phyloP scores from a whole-genome alignment of 2,888 invertebrate species.

The Podotricha telesiphe region DNA sequence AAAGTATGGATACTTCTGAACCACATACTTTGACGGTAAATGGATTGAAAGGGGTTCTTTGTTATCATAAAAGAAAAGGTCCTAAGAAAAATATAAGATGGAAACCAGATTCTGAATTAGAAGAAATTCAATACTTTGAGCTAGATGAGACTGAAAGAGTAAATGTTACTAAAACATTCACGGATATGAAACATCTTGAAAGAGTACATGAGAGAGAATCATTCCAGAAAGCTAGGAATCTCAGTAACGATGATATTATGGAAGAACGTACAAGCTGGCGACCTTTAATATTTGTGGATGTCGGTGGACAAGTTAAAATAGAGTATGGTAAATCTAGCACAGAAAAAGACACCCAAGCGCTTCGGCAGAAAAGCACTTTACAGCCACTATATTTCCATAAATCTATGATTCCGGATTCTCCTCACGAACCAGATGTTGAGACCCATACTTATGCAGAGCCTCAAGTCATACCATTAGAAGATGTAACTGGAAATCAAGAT shows the following conservation, averaged over 20 bases:
- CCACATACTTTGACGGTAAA: constrained; percentile 78
- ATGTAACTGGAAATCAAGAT: constrained; percentile 92
- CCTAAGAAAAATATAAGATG: constrained; percentile 92
- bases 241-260: constrained; percentile 91
- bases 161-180: constrained; percentile 96
- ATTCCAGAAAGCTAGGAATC: constrained; percentile 89
- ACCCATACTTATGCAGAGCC: constrained; percentile 90
- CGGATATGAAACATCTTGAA: constrained; percentile 96
- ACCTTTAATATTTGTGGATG: constrained; percentile 87
- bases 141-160: constrained; percentile 97
- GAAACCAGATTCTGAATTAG: constrained; percentile 91
- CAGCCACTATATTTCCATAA: constrained; percentile 92
- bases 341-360: constrained; percentile 94
- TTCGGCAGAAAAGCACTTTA: constrained; percentile 92
- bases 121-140: constrained; percentile 94
- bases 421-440: constrained; percentile 94
- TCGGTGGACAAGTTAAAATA: constrained; percentile 86
- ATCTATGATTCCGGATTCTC: constrained; percentile 92
- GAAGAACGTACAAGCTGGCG: constrained; percentile 92
- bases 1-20: constrained; percentile 67
- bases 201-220: constrained; percentile 92
- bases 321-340: constrained; percentile 90
- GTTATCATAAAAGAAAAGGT: constrained; percentile 89
- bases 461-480: constrained; percentile 93
- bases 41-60: constrained; percentile 89